phyloP scores from a whole-genome alignment of 2,113 vertebrate genomes.

The Peromyscus leucopus region DNA sequence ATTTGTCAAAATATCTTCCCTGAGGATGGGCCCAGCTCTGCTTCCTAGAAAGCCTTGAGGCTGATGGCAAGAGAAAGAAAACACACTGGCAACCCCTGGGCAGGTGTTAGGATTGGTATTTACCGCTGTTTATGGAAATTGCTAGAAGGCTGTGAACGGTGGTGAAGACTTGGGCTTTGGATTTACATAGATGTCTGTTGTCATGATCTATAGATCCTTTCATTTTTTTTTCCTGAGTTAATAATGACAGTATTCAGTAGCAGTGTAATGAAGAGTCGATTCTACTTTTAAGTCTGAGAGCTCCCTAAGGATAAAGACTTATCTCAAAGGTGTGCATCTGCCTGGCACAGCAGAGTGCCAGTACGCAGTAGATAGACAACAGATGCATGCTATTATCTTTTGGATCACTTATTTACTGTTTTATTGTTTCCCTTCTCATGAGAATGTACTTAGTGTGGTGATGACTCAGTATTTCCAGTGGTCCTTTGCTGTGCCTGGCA shows the following conservation, averaged over 20 bases:
- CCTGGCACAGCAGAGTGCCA: not conserved
- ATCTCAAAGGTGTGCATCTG: not conserved
- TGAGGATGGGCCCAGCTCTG: too few relatives aligned
- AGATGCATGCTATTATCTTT: not conserved
- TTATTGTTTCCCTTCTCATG: conserved; percentile 2
- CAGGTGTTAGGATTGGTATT: not conserved
- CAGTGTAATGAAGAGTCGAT: not conserved
- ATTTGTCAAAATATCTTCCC: not conserved
- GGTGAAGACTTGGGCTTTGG: not conserved
- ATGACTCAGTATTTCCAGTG: not conserved
- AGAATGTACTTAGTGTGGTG: not conserved
- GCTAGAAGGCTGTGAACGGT: not conserved
- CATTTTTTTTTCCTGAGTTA: not conserved
- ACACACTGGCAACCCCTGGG: too few relatives aligned
- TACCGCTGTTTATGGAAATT: not conserved
- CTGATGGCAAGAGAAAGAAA: not conserved
- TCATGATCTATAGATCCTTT: not conserved
- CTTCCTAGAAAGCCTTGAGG: not conserved
- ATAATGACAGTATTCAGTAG: not conserved
- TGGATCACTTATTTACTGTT: not conserved
- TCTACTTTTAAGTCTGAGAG: not conserved
- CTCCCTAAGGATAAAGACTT: not conserved
- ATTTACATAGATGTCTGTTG: not conserved
- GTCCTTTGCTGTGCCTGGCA: not conserved
- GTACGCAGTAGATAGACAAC: not conserved